These are phyloP conservation scores for Anseranas semipalmata DNA, from an alignment of 2,113 vertebrate genomes.

Conservation along the genomic window DNA sequence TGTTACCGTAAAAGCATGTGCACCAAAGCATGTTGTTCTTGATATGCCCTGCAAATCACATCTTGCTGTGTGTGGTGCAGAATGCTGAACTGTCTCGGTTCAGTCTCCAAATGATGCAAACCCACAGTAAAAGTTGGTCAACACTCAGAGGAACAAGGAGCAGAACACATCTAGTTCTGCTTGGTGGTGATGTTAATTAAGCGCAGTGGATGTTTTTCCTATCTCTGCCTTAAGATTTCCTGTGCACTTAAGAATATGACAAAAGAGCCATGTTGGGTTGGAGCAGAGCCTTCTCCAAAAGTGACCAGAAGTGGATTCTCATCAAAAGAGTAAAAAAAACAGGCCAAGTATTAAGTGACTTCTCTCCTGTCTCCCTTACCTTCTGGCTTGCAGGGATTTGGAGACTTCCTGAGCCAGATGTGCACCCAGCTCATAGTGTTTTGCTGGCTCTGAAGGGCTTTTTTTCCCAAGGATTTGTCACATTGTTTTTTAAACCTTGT, in stretches of 20 bases:
- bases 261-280: not conserved
- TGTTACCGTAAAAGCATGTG: not conserved
- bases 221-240: not conserved
- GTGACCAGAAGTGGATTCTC: not conserved
- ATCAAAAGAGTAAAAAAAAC: not conserved
- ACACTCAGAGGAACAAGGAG: not conserved
- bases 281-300: not conserved
- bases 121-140: not conserved
- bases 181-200: not conserved
- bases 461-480: not conserved
- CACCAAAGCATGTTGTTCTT: not conserved
- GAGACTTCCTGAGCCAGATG: not conserved
- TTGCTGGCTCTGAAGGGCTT: not conserved
- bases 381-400: not conserved
- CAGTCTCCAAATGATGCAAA: not conserved
- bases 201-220: not conserved
- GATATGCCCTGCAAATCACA: not conserved
- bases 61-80: not conserved
- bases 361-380: not conserved
- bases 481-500: not conserved
- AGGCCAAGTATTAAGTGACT: not conserved
- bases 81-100: not conserved
- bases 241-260: not conserved
- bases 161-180: not conserved
- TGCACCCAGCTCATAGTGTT: not conserved